Percentiles rank a stretch among this genome's conserved stretches.
These are phyloP conservation scores for Amphibalanus amphitrite DNA, from an alignment of 1,140 invertebrate genomes.

Conservation along the genomic window DNA sequence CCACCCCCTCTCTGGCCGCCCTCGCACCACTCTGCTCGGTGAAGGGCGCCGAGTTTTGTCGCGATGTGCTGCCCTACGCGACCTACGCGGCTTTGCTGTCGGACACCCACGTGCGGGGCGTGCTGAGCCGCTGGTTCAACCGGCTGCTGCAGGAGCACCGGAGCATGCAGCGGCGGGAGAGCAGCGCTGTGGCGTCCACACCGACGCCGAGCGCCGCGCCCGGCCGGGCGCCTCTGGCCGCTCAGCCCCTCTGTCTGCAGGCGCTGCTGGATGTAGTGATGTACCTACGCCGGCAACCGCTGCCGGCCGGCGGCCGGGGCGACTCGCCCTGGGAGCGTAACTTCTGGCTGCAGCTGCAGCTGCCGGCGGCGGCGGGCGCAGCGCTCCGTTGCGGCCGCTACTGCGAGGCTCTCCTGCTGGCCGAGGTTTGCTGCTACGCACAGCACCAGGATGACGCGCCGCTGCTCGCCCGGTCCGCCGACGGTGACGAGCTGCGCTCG, in stretches of 20 bases:
- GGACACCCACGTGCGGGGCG: not conserved
- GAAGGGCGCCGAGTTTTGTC: not conserved
- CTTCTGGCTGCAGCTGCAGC: not conserved
- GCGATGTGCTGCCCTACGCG: not conserved
- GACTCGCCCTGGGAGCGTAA: not conserved
- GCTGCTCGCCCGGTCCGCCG: not conserved
- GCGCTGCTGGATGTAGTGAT: not conserved
- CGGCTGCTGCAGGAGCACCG: not conserved
- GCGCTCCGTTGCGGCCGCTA: not conserved
- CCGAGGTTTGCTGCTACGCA: not conserved
- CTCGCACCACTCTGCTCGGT: not conserved
- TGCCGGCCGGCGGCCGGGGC: not conserved
- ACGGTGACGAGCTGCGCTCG: not conserved
- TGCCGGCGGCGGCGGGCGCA: not conserved
- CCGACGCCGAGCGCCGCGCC: not conserved
- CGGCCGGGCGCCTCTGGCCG: not conserved
- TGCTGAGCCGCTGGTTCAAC: not conserved
- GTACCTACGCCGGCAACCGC: not conserved
- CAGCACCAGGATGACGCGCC: not conserved
- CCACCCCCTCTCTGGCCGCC: not conserved
- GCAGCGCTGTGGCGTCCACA: not conserved
- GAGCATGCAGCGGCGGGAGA: not conserved
- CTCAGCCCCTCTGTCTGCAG: not conserved
- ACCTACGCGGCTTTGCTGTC: not conserved
- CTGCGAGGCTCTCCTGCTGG: conserved; percentile 2